These are phyloP conservation scores for Caerostris extrusa DNA, from an alignment of 1,140 invertebrate species.

Conservation along the genomic window DNA sequence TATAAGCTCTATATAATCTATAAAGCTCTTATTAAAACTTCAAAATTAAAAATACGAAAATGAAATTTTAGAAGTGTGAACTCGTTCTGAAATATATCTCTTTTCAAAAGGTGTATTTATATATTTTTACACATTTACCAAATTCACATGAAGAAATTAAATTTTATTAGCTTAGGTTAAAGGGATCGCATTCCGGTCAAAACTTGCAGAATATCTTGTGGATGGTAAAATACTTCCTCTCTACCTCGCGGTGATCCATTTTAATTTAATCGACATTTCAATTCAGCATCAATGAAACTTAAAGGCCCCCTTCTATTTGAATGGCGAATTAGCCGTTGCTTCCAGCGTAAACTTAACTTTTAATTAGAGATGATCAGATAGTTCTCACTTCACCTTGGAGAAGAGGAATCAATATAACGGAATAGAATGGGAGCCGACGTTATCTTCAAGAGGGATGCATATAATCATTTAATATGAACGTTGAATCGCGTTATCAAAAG, in stretches of 20 bases:
- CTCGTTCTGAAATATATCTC: background rate
- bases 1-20: too few relatives aligned
- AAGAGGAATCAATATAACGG: background rate
- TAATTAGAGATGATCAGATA: background rate
- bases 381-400: background rate
- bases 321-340: background rate
- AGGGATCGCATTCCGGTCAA: background rate
- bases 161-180: background rate
- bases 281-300: background rate
- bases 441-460: background rate
- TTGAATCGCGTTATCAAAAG: slow-evolving; percentile 48
- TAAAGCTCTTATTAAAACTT: too few relatives aligned
- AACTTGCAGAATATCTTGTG: background rate
- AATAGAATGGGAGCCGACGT: background rate
- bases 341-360: slow-evolving; percentile 31
- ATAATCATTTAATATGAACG: slow-evolving; percentile 52
- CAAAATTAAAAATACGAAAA: too few relatives aligned
- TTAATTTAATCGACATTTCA: background rate
- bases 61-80: too few relatives aligned
- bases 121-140: background rate
- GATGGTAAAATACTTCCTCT: background rate
- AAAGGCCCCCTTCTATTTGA: background rate
- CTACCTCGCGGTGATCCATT: background rate
- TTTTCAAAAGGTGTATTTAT: background rate
- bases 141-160: background rate